Conservation (phyloP, 2,113 vertebrate species). For the Mesoclemmys tuberculata region DNA sequence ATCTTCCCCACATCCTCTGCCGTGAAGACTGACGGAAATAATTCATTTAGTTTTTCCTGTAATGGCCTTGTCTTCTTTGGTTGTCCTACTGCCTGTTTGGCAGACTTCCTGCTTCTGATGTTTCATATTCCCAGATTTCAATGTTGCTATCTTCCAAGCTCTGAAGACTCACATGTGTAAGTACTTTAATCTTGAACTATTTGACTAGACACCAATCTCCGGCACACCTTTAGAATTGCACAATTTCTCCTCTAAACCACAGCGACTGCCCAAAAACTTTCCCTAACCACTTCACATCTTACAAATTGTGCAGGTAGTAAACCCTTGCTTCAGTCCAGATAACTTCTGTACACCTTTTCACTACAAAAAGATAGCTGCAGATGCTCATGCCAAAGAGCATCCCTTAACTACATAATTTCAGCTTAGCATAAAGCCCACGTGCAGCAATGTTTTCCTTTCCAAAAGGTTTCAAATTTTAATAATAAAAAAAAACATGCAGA, state of each 20-base stretch:
- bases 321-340: not conserved
- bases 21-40: not conserved
- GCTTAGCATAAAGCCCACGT: not conserved
- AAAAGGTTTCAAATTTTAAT: not conserved
- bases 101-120: no score
- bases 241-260: not conserved
- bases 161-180: not conserved
- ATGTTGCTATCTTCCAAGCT: not conserved
- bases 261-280: not conserved
- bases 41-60: not conserved
- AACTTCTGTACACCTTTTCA: not conserved
- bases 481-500: not conserved
- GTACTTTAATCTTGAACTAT: not conserved
- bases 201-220: not conserved
- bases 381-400: not conserved
- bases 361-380: not conserved
- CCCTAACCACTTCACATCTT: not conserved
- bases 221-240: not conserved
- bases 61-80: not conserved
- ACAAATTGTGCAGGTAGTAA: not conserved
- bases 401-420: not conserved
- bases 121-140: not conserved
- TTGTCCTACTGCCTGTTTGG: not conserved
- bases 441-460: not conserved
- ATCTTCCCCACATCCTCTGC: not conserved